Conservation (phyloP, 2,113 vertebrate genomes). For the Xiphophorus maculatus region DNA sequence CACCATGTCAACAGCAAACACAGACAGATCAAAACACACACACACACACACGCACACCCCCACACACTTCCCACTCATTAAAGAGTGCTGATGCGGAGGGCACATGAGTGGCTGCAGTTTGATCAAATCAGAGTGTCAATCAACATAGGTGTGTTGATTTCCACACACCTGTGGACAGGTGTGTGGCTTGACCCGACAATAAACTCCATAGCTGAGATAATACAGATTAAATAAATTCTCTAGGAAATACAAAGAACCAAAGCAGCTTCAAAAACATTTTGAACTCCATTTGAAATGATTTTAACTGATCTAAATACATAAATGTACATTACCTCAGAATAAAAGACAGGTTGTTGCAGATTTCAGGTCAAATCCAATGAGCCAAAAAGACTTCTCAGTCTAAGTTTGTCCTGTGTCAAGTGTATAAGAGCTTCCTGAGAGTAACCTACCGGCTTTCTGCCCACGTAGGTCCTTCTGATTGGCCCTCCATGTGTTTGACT, state of each 20-base stretch:
- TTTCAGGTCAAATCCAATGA: conserved; percentile 1
- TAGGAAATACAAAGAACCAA: not conserved
- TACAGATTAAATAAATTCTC: not conserved
- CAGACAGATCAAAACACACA: conserved; percentile 57
- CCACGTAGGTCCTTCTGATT: conserved; percentile 53
- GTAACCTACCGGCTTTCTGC: conserved; percentile 57
- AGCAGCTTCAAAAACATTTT: not conserved
- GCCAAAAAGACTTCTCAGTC: conserved; percentile 2
- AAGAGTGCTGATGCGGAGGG: not conserved
- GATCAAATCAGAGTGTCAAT: not conserved
- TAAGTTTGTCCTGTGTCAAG: not conserved
- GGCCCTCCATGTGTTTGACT: conserved; percentile 44
- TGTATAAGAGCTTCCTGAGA: conserved; percentile 12
- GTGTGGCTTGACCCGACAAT: not conserved
- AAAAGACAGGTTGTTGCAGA: conserved; percentile 1
- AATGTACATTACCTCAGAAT: conserved; percentile 41
- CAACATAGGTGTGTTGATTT: not conserved
- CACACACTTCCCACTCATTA: not conserved
- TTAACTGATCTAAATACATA: not conserved
- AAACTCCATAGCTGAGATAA: not conserved
- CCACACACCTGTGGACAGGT: not conserved
- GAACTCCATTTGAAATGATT: not conserved
- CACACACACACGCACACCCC: not conserved
- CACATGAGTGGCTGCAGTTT: not conserved
- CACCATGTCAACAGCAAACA: conserved; percentile 60